Conservation (phyloP, 1,140 invertebrate species). For the Bombus polaris region DNA sequence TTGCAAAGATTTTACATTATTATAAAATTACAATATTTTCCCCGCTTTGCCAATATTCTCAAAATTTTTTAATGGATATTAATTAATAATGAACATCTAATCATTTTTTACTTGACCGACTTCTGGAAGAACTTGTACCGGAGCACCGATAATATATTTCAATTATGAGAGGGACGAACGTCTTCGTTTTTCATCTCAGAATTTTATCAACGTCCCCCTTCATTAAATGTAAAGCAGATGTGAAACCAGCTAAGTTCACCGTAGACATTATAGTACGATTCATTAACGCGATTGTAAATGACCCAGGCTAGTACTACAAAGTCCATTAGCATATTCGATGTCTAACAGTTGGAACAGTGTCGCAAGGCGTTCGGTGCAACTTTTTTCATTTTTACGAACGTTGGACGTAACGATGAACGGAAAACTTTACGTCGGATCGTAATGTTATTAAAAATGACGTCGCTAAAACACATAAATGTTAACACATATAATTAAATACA, state of each 20-base stretch:
- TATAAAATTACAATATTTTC: too few relatives aligned
- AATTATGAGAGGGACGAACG: not conserved
- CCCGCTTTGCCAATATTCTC: too few relatives aligned
- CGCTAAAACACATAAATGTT: not conserved
- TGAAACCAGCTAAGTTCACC: slow-evolving; percentile 34
- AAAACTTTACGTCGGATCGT: too few relatives aligned
- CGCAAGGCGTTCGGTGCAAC: not conserved
- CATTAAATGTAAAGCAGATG: slow-evolving; percentile 59
- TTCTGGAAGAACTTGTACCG: not conserved
- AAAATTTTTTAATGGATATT: not conserved
- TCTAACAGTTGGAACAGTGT: not conserved
- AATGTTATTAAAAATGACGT: too few relatives aligned
- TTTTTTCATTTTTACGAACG: not conserved
- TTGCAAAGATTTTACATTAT: too few relatives aligned
- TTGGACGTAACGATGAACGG: not conserved
- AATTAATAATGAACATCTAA: not conserved
- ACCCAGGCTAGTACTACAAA: slow-evolving; percentile 41
- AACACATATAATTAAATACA: not conserved
- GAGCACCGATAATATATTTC: not conserved
- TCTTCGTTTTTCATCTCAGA: slow-evolving; percentile 9
- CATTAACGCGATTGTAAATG: slow-evolving; percentile 67
- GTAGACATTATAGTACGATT: slow-evolving; percentile 53
- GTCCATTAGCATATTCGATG: slow-evolving; percentile 59
- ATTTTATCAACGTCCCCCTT: slow-evolving; percentile 40
- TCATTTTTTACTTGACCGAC: not conserved